These are phyloP conservation scores for Myotis planiceps DNA, from an alignment of 2,797 vertebrate genomes.

Conservation along the genomic window DNA sequence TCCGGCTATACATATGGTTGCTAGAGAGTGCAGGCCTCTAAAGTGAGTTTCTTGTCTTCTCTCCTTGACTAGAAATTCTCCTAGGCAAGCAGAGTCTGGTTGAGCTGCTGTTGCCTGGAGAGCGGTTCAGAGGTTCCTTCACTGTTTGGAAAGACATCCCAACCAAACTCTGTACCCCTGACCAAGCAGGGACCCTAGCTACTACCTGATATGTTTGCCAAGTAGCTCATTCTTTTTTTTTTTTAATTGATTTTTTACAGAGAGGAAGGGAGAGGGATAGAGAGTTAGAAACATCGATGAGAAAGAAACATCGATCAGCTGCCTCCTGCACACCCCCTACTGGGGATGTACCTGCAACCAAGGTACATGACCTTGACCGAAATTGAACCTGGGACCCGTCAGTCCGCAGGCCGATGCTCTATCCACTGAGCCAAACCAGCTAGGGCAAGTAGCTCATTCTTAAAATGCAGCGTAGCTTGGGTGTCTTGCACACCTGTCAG, in stretches of 20 bases:
- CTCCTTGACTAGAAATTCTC: not conserved
- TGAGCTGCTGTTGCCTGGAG: not conserved
- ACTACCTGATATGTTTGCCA: conserved; percentile 27
- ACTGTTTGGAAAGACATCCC: not conserved
- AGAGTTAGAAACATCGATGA: no score
- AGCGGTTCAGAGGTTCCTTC: not conserved
- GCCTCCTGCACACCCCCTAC: no score
- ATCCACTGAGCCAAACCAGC: no score
- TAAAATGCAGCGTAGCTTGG: not conserved
- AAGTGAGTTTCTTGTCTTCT: not conserved
- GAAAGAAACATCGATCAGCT: no score
- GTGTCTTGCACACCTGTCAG: conserved; percentile 37
- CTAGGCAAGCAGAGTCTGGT: not conserved
- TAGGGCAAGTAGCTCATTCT: conserved; percentile 27
- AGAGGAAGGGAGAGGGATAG: no score
- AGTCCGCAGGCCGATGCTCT: no score
- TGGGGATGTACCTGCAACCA: no score
- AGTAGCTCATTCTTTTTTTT: conserved; percentile 22
- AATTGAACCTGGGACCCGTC: no score
- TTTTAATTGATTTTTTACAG: no score
- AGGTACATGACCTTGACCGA: no score
- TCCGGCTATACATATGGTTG: not conserved
- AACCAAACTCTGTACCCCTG: not conserved
- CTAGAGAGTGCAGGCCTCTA: not conserved
- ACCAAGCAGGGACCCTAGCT: not conserved